Evolutionary conservation across 1,140 invertebrate species (phyloP), one percentile per base, ranked within the genome.

Genomic region (Saxidomus purpurata): DNA sequence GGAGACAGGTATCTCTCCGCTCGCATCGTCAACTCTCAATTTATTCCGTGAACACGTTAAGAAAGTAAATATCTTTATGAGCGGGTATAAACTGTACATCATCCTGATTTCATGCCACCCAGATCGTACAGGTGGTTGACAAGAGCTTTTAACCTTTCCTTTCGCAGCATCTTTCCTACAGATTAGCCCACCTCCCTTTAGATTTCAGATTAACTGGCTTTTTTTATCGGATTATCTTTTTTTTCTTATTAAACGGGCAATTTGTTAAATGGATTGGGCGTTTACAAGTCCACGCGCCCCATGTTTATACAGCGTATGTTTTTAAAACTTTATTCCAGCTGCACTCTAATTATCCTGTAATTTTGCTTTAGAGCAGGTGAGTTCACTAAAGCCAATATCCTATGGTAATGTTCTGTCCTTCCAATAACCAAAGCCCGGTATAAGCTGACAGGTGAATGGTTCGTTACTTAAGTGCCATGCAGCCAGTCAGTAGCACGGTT

Each of bases 11-110:
- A 74, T 74, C 69, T 38, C 17, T 6, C 15, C 3, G n/a, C 13
- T 47, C 40, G 19, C n/a, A 40, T 74, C 69, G n/a, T 43, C 36
- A 38, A 74, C 40, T 40, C 36, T 40, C 36, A 74, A 40, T 74
- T 40, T 47, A 38, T 47, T 40, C 40, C 25, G 28, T 40, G 49
- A 28, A 79, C 34, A 4, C 2, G 13, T 11, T 25, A 6, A 43
- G 28, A 79, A 79, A 79, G 76, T 49, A 79, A 79, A 49, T 55
- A 79, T 34, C 6, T 79, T 79, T 79, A 79, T 79, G 40, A 52
- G 36, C 40, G 34, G 76, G 34, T 55, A 79, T 79, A 31, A 77
- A 79, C 76, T 34, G 34, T 79, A 31, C 8, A n/a, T 79, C 1
- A 74, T 40, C 52, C 11, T 8, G 19, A 17, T 52, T 55, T 31